Evolutionary conservation across 2,113 vertebrate genomes (phyloP), one percentile per base, ranked within the genome.

Genomic region (Atractosteus spatula): DNA sequence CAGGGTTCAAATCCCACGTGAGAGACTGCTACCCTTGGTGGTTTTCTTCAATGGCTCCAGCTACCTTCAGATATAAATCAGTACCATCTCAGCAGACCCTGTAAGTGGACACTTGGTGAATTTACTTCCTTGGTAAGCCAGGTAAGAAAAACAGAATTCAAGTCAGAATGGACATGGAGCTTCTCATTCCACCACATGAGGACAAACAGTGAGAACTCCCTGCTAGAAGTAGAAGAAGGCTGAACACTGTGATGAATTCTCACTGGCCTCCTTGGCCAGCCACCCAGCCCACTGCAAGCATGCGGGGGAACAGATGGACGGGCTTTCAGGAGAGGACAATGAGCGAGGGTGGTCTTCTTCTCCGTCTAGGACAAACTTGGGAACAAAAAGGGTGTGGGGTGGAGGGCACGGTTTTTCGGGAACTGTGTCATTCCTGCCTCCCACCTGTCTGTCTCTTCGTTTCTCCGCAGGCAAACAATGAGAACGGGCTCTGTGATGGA

Each of bases 251-350:
- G 29, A 29, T 29, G 29, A 29, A 29, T 29, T 29, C 29, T 29
- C 29, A 29, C 29, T 29, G 29, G 29, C 29, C 29, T 29, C 29
- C 29, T 29, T 29, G 29, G 29, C 55, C 13, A 69, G 57, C 13
- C 56, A 45, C 41, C 5, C 43, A 55, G 10, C 47, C 14, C 63
- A 74, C 77, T 41, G 7, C 8, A 10, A 71, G 71, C 71, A 72
- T 42, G 4, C 76, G 62, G 10, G 41, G 55, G 47, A 77, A 81
- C 89, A 93, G 91, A 92, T 89, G 90, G 90, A 70, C 68, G 70
- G 0, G 64, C 3, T 88, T 88, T 90, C 85, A 90, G 3, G 10
- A 17, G 1, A 11, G 70, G n/a, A 13, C n/a, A 41, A 67, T 1
- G 42, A 54, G 44, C 11, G 8, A 14, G 42, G 59, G 6, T 6